These are phyloP conservation scores for Caretta caretta DNA, from an alignment of 2,113 vertebrate species.

Conservation along the genomic window DNA sequence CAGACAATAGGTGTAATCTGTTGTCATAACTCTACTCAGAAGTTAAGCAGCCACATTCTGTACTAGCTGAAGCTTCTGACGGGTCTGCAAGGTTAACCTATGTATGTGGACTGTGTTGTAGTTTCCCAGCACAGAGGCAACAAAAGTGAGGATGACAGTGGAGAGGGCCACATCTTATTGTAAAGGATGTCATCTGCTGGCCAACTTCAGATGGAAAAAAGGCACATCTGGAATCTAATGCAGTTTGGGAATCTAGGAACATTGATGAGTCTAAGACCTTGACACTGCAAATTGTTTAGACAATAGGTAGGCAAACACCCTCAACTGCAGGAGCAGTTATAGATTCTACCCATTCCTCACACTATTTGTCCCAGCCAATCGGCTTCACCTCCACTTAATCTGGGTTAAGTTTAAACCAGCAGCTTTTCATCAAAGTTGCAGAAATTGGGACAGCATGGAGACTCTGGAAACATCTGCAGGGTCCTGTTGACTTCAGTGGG, in stretches of 20 bases:
- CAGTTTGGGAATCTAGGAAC: not conserved
- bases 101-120: rapidly evolving
- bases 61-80: not conserved
- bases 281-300: not conserved
- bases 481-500: not conserved
- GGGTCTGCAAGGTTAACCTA: not conserved
- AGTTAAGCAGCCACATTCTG: rapidly evolving
- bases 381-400: not conserved
- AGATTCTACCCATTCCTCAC: no score
- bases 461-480: not conserved
- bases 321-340: no score
- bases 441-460: not conserved
- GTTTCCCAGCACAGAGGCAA: not conserved
- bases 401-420: not conserved
- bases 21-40: not conserved
- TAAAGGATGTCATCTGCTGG: no score
- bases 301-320: not conserved
- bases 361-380: not conserved
- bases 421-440: not conserved
- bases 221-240: no score
- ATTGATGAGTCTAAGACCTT: no score
- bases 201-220: no score
- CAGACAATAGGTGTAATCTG: not conserved
- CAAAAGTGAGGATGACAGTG: not conserved
- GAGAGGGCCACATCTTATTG: not conserved